These are phyloP conservation scores for Brotogeris chrysoptera DNA, from an alignment of 2,797 vertebrate genomes.

Conservation along the genomic window DNA sequence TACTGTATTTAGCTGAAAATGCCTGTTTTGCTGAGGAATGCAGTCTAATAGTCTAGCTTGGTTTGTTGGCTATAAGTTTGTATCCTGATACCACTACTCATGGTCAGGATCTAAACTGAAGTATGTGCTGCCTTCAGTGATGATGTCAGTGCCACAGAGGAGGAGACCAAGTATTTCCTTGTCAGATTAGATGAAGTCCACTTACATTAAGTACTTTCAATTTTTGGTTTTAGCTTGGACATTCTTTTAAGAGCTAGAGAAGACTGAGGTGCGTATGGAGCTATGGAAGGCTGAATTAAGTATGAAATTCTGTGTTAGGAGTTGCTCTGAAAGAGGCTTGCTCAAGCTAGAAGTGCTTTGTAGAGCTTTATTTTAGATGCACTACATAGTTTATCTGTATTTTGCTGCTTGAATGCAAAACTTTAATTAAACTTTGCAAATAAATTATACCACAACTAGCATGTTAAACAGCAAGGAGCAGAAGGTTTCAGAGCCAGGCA, in stretches of 20 bases:
- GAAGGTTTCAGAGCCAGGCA: not conserved
- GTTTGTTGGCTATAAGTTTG: not conserved
- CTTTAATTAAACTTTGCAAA: not conserved
- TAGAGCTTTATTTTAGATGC: not conserved
- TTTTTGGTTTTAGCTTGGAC: not conserved
- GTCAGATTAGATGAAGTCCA: not conserved
- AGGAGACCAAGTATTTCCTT: not conserved
- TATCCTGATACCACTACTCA: not conserved
- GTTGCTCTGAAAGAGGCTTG: not conserved
- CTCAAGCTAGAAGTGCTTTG: not conserved
- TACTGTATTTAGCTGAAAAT: not conserved
- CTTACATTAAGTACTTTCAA: not conserved
- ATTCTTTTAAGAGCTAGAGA: not conserved
- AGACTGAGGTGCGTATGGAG: not conserved
- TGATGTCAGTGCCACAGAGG: not conserved
- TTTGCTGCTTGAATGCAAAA: not conserved
- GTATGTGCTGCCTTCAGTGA: not conserved
- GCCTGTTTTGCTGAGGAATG: not conserved
- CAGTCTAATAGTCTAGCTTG: not conserved
- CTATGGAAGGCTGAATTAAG: not conserved
- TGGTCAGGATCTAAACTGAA: not conserved
- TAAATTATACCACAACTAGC: not conserved
- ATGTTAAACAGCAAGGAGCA: not conserved
- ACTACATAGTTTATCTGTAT: not conserved
- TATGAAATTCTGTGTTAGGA: not conserved